Evolutionary conservation across 2,797 vertebrate genomes (phyloP).

Genomic region (Lophura swinhoii): DNA sequence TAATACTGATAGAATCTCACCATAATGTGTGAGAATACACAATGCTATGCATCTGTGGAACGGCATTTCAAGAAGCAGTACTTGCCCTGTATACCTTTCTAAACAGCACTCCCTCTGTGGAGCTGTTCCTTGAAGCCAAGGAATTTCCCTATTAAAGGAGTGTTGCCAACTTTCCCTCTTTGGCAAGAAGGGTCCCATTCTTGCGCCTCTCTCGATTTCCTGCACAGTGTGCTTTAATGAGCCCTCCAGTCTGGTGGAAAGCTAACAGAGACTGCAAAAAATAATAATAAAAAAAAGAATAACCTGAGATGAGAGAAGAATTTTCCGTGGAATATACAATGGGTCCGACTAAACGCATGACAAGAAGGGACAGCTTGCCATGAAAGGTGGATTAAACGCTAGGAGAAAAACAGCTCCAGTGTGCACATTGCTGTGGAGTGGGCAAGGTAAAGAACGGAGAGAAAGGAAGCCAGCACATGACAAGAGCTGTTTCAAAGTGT

Average conservation of each 20-base stretch:
- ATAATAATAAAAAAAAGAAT: neutral
- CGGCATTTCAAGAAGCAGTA: neutral
- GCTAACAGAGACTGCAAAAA: neutral
- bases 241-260: conserved; percentile 35
- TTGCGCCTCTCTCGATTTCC: conserved; percentile 45
- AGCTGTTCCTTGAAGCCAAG: conserved; percentile 14
- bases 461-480: neutral
- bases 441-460: neutral
- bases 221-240: conserved; percentile 14
- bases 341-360: neutral
- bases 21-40: fast-evolving
- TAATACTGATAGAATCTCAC: neutral
- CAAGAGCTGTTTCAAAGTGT: neutral
- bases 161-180: conserved; percentile 28
- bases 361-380: neutral
- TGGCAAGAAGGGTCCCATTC: conserved; percentile 6
- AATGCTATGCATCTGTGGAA: neutral
- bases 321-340: conserved; percentile 1
- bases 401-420: neutral
- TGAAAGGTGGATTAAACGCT: neutral
- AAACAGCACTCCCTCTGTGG: neutral
- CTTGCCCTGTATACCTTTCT: neutral
- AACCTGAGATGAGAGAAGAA: conserved; percentile 1
- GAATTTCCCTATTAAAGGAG: conserved; percentile 22
- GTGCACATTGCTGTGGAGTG: fast-evolving